Evolutionary conservation across 2,797 vertebrate species (phyloP).

Genomic region (Falco columbarius): DNA sequence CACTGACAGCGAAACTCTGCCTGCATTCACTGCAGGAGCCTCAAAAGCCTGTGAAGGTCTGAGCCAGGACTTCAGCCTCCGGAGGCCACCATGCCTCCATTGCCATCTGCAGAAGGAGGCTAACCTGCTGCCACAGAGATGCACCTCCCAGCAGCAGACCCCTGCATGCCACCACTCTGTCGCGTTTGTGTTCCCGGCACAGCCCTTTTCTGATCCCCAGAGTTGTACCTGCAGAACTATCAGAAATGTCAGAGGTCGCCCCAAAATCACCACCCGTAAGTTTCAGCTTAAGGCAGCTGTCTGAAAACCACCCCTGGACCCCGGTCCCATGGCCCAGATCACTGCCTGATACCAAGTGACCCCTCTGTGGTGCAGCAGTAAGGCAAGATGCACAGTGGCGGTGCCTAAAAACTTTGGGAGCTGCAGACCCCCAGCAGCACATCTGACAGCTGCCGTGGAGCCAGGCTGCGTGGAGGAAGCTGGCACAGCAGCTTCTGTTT

Average conservation of each 20-base stretch:
- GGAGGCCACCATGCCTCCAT: neutral
- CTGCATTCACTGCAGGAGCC: neutral
- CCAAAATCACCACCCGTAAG: neutral
- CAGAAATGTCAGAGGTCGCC: neutral
- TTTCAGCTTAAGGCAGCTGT: neutral
- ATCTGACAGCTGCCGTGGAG: neutral
- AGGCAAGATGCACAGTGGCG: accelerated
- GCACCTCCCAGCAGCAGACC: neutral
- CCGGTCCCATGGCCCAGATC: neutral
- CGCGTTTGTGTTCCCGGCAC: accelerated
- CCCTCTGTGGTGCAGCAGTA: neutral
- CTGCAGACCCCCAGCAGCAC: neutral
- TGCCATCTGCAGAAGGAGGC: neutral
- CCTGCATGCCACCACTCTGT: neutral
- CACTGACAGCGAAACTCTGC: neutral
- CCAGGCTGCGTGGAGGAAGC: neutral
- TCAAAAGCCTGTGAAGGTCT: neutral
- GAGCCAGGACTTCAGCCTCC: neutral
- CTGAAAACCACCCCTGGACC: neutral
- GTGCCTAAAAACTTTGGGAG: neutral
- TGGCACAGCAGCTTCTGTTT: neutral
- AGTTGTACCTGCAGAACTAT: neutral
- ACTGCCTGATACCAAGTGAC: neutral
- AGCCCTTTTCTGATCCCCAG: neutral
- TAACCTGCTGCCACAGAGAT: neutral